Evolutionary conservation across 2,797 vertebrate species (phyloP).

Genomic region (Novumbra hubbsi): DNA sequence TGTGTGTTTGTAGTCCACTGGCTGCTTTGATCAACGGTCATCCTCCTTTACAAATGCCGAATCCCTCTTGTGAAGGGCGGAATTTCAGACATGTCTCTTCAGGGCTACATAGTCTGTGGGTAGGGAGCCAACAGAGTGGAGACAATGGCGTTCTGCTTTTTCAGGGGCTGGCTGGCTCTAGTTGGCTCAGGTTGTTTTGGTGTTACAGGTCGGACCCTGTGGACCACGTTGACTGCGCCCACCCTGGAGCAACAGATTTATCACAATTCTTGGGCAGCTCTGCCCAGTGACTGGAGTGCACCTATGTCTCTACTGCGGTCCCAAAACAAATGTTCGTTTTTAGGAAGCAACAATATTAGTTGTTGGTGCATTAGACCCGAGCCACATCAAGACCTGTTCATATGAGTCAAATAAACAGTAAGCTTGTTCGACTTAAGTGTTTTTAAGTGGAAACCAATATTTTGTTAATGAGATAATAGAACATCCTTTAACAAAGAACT

Average conservation of each 20-base stretch:
- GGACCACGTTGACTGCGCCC: not conserved
- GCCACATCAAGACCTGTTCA: not conserved
- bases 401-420: not conserved
- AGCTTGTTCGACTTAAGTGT: too few species aligned
- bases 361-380: not conserved
- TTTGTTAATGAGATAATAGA: too few species aligned
- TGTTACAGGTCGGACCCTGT: not conserved
- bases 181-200: not conserved
- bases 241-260: not conserved
- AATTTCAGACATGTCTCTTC: conserved; percentile 51
- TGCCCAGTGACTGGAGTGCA: not conserved
- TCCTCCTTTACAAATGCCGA: conserved; percentile 29
- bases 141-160: conserved; percentile 17
- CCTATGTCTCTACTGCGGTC: not conserved
- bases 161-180: not conserved
- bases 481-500: too few species aligned
- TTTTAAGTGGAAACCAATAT: too few species aligned
- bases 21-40: conserved; percentile 27
- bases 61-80: conserved; percentile 33
- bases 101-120: conserved; percentile 6
- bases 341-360: not conserved
- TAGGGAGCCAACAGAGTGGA: conserved; percentile 18
- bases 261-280: not conserved
- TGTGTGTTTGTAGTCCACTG: conserved; percentile 35
- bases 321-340: not conserved